Evolutionary conservation across 1,140 invertebrate species (phyloP).

Genomic region (Drosophila nikananu): DNA sequence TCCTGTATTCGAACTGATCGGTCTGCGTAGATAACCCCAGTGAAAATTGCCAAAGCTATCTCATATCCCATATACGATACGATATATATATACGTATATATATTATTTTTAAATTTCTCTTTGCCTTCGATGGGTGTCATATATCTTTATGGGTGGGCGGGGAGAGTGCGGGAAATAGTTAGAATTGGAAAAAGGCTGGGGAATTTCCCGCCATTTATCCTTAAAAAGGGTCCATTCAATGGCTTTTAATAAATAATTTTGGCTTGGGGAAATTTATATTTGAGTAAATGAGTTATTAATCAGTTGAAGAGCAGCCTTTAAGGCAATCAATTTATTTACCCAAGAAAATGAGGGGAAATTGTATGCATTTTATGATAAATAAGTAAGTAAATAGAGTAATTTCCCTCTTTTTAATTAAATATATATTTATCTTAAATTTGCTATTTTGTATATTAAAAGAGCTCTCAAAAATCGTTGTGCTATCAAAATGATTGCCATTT

Average conservation of each 20-base stretch:
- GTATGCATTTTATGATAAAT: too few relatives aligned
- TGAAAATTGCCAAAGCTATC: slow-evolving; percentile 30
- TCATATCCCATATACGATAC: not conserved
- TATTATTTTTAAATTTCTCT: slow-evolving; percentile 20
- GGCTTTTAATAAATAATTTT: not conserved
- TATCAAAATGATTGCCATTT: slow-evolving; percentile 1
- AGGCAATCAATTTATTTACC: not conserved
- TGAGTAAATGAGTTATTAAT: not conserved
- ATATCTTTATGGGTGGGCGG: not conserved
- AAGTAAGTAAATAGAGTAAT: too few relatives aligned
- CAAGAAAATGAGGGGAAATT: not conserved
- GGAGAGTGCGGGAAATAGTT: not conserved
- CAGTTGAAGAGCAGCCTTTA: too few relatives aligned
- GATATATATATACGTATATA: not conserved
- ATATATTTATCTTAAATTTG: too few relatives aligned
- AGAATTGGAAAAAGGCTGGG: not conserved
- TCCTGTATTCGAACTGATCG: slow-evolving; percentile 29
- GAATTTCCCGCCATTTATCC: not conserved
- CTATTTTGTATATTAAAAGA: not conserved
- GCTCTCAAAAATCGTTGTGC: not conserved
- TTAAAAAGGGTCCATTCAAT: not conserved
- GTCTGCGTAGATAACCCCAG: slow-evolving; percentile 19
- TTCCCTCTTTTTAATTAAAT: not conserved
- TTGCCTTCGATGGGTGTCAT: slow-evolving; percentile 13
- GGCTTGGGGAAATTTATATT: not conserved